Conservation (phyloP, 2,888 invertebrate genomes). For the Temnothorax unifasciatus region DNA sequence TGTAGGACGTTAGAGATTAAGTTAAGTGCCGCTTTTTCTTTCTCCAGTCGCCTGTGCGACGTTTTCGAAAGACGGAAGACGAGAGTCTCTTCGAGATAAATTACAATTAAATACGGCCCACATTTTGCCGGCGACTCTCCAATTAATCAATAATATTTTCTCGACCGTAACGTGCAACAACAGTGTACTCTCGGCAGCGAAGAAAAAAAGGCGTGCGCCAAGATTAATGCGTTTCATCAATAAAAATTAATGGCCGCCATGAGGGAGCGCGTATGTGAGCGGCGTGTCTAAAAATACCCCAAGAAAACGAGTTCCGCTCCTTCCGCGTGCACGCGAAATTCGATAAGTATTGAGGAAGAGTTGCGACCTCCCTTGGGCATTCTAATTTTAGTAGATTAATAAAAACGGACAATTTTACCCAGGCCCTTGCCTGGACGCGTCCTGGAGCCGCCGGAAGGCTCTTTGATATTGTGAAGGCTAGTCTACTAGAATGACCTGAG, state of each 20-base stretch:
- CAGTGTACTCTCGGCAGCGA: not conserved
- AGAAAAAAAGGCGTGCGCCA: not conserved
- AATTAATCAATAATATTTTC: slow-evolving; percentile 50
- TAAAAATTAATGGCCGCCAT: slow-evolving; percentile 40
- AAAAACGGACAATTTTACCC: not conserved
- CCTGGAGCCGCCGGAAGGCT: not conserved
- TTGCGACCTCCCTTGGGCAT: not conserved
- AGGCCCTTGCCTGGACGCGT: not conserved
- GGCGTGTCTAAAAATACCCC: slow-evolving; percentile 1
- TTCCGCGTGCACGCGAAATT: not conserved
- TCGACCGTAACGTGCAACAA: slow-evolving; percentile 16
- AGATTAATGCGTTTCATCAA: slow-evolving; percentile 54
- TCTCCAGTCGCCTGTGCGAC: not conserved
- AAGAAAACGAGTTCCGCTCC: not conserved
- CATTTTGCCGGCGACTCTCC: slow-evolving; percentile 12
- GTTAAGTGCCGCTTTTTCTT: slow-evolving; percentile 18
- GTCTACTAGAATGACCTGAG: not conserved
- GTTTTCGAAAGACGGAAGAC: slow-evolving; percentile 32
- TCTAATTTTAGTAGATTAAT: slow-evolving; percentile 6
- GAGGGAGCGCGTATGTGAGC: not conserved
- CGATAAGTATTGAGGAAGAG: not conserved
- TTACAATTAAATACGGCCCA: slow-evolving; percentile 46
- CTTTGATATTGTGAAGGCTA: not conserved
- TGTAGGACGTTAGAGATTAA: slow-evolving; percentile 31
- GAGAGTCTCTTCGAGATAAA: slow-evolving; percentile 30